Percentiles rank a stretch among this genome's conserved stretches.
These are phyloP conservation scores for Pterocles orientalis DNA, from an alignment of 2,113 vertebrate genomes.

Conservation along the genomic window DNA sequence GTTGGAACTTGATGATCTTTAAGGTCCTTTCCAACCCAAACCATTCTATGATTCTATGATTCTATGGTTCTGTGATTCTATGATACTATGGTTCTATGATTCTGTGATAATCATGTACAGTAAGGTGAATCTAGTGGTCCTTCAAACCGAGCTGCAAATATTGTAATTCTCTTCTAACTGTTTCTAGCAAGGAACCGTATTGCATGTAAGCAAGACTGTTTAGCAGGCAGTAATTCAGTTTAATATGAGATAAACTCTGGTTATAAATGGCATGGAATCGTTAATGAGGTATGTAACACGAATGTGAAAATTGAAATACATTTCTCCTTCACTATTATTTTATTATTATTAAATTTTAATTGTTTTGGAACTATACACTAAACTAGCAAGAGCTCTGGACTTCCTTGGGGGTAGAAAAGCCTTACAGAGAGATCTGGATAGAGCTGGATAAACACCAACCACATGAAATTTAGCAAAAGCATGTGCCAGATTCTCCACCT, in stretches of 20 bases:
- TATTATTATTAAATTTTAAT: neutral
- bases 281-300: neutral
- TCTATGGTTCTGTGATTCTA: too few species aligned
- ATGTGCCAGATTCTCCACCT: neutral
- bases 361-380: neutral
- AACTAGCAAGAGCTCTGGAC: neutral
- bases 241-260: neutral
- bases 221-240: neutral
- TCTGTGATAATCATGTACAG: neutral
- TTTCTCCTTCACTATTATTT: neutral
- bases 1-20: too few species aligned
- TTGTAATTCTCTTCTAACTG: neutral
- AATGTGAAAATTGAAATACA: neutral
- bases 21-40: too few species aligned
- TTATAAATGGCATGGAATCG: neutral
- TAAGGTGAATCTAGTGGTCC: neutral
- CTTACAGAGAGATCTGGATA: neutral
- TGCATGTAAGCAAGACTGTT: neutral
- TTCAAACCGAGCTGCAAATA: neutral
- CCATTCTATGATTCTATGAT: too few species aligned
- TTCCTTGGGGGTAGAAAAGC: accelerated
- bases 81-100: too few species aligned
- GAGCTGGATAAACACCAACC: neutral
- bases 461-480: neutral
- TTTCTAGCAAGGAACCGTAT: neutral